phyloP scores from a whole-genome alignment of 2,797 vertebrate genomes.

The Smutsia temminckii region DNA sequence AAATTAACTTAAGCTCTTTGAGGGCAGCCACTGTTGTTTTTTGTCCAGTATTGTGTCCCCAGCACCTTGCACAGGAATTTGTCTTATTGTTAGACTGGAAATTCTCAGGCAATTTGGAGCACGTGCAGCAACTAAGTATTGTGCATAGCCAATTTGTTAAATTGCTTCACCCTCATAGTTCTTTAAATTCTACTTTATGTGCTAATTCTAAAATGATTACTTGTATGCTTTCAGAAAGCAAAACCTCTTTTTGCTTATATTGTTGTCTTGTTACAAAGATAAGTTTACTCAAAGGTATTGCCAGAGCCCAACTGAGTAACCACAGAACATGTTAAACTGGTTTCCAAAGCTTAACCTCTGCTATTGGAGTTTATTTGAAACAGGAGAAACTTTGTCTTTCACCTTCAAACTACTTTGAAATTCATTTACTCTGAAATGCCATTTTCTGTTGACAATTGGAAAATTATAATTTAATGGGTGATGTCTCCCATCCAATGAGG shows the following conservation, averaged over 20 bases:
- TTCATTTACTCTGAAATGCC: background rate
- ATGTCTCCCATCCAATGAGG: background rate
- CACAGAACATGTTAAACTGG: constrained; percentile 62
- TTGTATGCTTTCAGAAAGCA: background rate
- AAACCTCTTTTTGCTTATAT: background rate
- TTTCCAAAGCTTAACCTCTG: constrained; percentile 45
- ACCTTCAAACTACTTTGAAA: constrained; percentile 44
- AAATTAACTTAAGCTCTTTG: background rate
- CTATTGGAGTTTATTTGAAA: constrained; percentile 45
- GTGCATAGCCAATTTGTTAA: background rate
- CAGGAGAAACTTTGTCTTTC: constrained; percentile 19
- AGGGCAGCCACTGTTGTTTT: background rate
- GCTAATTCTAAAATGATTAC: background rate
- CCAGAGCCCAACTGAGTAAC: background rate
- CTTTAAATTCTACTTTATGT: constrained; percentile 4
- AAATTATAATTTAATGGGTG: background rate
- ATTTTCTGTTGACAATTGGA: background rate
- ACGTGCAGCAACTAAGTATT: background rate
- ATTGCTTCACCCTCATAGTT: background rate
- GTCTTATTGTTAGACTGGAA: background rate
- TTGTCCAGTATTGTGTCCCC: background rate
- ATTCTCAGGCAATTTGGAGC: background rate
- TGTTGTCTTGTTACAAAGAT: constrained; percentile 1
- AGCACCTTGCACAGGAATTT: background rate
- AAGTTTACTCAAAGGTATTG: background rate